These are phyloP conservation scores for Tenualosa thibaudeaui DNA, from an alignment of 2,797 vertebrate species.

Conservation along the genomic window DNA sequence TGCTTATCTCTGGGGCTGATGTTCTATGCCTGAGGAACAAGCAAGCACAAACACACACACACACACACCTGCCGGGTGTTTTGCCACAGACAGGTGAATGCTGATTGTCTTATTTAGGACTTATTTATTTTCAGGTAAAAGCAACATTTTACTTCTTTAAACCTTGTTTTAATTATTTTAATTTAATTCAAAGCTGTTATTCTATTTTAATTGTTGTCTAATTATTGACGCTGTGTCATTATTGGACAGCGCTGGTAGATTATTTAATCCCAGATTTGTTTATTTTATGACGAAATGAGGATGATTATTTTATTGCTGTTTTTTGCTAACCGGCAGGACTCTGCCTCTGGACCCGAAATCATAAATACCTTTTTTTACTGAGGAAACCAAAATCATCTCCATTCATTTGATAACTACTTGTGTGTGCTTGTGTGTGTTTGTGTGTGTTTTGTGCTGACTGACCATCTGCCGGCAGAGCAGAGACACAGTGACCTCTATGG, in stretches of 20 bases:
- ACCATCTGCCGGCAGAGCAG: conserved; percentile 29
- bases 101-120: conserved; percentile 66
- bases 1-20: not conserved
- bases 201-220: conserved; percentile 76
- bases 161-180: conserved; percentile 80
- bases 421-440: too few species aligned
- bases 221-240: conserved; percentile 39
- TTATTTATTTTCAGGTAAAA: conserved; percentile 71
- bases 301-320: conserved; percentile 66
- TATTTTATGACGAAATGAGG: not conserved
- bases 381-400: conserved; percentile 29
- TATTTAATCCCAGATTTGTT: not conserved
- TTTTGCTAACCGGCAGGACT: conserved; percentile 70
- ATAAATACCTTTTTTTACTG: conserved; percentile 68
- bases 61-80: conserved; percentile 39
- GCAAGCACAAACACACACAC: not conserved
- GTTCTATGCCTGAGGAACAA: too few species aligned
- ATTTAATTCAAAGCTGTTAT: conserved; percentile 76
- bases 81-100: conserved; percentile 67
- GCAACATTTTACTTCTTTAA: conserved; percentile 31
- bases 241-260: conserved; percentile 42
- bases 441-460: not conserved
- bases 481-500: conserved; percentile 62
- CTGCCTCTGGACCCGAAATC: conserved; percentile 67
- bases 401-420: too few species aligned